Evolutionary conservation across 1,140 invertebrate genomes (phyloP).

Genomic region (Drosophila repleta): DNA sequence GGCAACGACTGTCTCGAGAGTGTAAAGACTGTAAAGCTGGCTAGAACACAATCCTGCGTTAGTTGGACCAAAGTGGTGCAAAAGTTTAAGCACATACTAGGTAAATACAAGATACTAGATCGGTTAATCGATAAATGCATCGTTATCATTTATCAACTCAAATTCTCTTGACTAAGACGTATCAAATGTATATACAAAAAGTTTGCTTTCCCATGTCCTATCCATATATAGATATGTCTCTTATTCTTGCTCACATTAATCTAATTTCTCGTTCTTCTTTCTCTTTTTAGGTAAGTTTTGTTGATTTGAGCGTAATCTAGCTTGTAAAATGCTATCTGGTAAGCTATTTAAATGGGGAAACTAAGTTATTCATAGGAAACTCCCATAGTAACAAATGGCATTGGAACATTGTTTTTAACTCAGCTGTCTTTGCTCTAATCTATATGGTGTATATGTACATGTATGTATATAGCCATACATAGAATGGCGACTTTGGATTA

Average conservation of each 20-base stretch:
- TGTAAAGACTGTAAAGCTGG: conserved; percentile 68
- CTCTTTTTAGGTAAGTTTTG: conserved; percentile 72
- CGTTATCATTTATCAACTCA: conserved; percentile 5
- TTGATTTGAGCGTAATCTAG: conserved; percentile 4
- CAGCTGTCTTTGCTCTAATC: not conserved
- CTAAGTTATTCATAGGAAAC: too few relatives aligned
- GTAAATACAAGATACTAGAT: conserved; percentile 50
- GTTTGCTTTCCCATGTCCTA: conserved; percentile 20
- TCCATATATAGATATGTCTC: too few relatives aligned
- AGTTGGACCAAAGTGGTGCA: conserved; percentile 83
- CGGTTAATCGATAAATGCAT: not conserved
- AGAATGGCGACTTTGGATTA: not conserved
- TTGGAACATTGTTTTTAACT: conserved; percentile 8
- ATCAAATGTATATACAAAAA: not conserved
- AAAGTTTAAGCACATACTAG: conserved; percentile 81
- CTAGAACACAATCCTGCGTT: conserved; percentile 77
- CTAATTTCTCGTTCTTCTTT: conserved; percentile 6
- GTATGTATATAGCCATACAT: not conserved
- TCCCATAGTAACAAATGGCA: conserved; percentile 3
- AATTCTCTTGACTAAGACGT: too few relatives aligned
- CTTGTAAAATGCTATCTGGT: conserved; percentile 42
- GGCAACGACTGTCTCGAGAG: conserved; percentile 47
- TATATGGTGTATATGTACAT: not conserved
- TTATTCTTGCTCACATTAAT: too few relatives aligned
- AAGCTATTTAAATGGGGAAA: conserved; percentile 35